Base-by-base conservation (phyloP, 2,888 invertebrate genomes). In the Spodoptera littoralis region DNA sequence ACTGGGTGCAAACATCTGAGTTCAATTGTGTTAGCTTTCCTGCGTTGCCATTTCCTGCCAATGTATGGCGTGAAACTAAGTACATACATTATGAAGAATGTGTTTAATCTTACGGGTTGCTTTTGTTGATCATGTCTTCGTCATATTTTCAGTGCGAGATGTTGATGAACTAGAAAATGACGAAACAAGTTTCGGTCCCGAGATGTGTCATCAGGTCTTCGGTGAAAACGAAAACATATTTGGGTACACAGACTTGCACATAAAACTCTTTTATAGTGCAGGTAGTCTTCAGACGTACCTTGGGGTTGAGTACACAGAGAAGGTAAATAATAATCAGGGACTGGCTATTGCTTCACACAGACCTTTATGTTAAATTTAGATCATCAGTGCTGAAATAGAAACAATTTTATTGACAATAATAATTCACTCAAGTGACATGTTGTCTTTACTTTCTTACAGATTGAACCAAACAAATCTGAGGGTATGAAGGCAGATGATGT, bases 181-280 rank as follows among this genome's bases (percentile, higher is more conserved):
- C 42, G 91, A 94, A 1, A 88, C 92, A 9, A 92, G 94, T 43
- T 98, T 98, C 85, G 94, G 96, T 44, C 98, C 98, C 0, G 96
- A 97, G 60, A 98, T 98, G 97, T 97, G 98, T 56, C 98, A 99
- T 94, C 99, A 99, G 92, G 96, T 99, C 62, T 99, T 98, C 90
- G 98, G 98, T 5, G 97, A 98, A 77, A 96, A 96, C 82, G 99
- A 99, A 92, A 97, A 96, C 69, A 98, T 99, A 88, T 99, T 98
- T 94, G 99, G 99, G 3, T 99, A 98, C 88, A 96, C 97, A 84
- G 97, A 98, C 83, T 92, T 99, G 43, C 95, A 95, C 65, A 96
- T 99, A 3, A 95, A 96, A 70, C 90, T 99, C 3, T 97, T 96
- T 85, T 98, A 98, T 87, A 96, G 97, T 66, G 98, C 98, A 58